Evolutionary conservation across 2,888 invertebrate species (phyloP).

Genomic region (Helleia helle): DNA sequence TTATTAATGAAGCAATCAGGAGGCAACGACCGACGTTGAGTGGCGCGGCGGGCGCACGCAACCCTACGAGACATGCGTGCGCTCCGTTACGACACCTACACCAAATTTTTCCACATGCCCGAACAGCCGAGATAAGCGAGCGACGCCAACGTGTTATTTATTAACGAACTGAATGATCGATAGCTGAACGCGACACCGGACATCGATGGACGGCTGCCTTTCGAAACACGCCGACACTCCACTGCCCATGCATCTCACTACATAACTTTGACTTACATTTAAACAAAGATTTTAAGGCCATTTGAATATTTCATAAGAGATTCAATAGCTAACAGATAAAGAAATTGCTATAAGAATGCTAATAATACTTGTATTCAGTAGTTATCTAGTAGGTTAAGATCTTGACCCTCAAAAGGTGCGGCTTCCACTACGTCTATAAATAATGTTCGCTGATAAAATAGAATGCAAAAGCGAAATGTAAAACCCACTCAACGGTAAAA

Average conservation of each 20-base stretch:
- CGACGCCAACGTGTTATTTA: constrained; percentile 72
- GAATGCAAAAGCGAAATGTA: too few species aligned
- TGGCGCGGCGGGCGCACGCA: constrained; percentile 51
- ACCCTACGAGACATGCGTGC: constrained; percentile 64
- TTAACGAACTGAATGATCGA: constrained; percentile 75
- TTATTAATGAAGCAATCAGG: constrained; percentile 44
- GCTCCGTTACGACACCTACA: constrained; percentile 72
- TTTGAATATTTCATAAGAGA: too few species aligned
- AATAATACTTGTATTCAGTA: too few species aligned
- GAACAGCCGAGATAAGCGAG: constrained; percentile 66
- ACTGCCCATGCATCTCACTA: constrained; percentile 33
- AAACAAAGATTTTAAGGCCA: too few species aligned
- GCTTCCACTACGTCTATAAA: too few species aligned
- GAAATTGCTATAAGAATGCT: too few species aligned
- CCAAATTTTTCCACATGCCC: constrained; percentile 73
- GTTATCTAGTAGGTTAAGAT: too few species aligned
- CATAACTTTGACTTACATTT: too few species aligned
- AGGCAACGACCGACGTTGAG: constrained; percentile 53
- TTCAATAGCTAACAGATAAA: too few species aligned
- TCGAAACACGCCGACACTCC: constrained; percentile 50
- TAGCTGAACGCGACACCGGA: constrained; percentile 72
- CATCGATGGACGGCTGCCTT: constrained; percentile 59
- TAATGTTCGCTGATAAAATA: too few species aligned
- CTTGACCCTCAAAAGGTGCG: too few species aligned
- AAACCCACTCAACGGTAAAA: too few species aligned